A percentile compares a stretch with the other conserved stretches of the same genome.
These are phyloP conservation scores for Bombus waltoni DNA, from an alignment of 1,140 invertebrate genomes.

Conservation along the genomic window DNA sequence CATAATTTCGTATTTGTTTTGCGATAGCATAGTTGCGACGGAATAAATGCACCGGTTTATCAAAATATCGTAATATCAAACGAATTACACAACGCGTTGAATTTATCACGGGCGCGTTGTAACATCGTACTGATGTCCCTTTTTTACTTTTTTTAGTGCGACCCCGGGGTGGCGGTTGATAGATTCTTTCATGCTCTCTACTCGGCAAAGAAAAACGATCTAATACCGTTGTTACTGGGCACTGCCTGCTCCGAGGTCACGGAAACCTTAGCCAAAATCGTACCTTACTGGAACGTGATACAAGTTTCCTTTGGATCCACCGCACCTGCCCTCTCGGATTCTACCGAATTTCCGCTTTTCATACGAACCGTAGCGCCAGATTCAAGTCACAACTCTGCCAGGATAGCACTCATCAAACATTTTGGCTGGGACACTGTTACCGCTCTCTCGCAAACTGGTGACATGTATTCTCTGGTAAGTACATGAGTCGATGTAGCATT, in stretches of 20 bases:
- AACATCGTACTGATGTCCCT: not conserved
- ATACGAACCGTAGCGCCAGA: slow-evolving; percentile 93
- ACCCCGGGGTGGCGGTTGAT: slow-evolving; percentile 94
- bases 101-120: not conserved
- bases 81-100: not conserved
- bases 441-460: slow-evolving; percentile 92
- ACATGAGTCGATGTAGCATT: not conserved
- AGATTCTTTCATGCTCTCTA: slow-evolving; percentile 96
- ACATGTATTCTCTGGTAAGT: slow-evolving; percentile 90
- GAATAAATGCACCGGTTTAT: not conserved
- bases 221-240: slow-evolving; percentile 91
- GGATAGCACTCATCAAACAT: slow-evolving; percentile 91
- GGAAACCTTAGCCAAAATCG: slow-evolving; percentile 93
- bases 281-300: slow-evolving; percentile 95
- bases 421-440: slow-evolving; percentile 94
- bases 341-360: slow-evolving; percentile 93
- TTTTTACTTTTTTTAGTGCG: slow-evolving; percentile 87
- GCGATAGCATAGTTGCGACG: not conserved
- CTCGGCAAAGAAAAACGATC: slow-evolving; percentile 85
- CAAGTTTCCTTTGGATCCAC: slow-evolving; percentile 94
- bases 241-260: slow-evolving; percentile 94
- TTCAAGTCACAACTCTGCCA: slow-evolving; percentile 92
- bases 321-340: slow-evolving; percentile 92
- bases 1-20: not conserved
- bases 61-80: not conserved